A percentile compares a stretch with the other conserved stretches of the same genome.
phyloP scores from a whole-genome alignment of 1,140 invertebrate genomes.

The Oncopeltus fasciatus region DNA sequence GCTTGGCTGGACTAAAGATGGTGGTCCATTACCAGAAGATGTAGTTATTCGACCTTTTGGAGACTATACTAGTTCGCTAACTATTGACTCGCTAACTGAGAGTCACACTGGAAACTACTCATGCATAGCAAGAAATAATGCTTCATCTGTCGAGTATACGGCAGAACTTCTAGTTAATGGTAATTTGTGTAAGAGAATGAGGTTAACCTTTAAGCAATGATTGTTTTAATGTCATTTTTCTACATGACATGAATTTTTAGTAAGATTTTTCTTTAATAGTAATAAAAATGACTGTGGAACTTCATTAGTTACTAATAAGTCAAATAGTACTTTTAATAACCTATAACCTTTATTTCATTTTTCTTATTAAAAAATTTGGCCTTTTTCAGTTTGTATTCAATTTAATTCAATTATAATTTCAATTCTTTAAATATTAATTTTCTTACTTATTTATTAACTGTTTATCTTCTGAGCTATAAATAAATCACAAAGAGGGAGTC shows the following conservation, averaged over 20 bases:
- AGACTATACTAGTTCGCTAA: constrained; percentile 45
- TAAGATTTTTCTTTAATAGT: neutral
- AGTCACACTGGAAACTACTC: constrained; percentile 43
- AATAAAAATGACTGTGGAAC: too few species aligned
- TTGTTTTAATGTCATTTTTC: neutral
- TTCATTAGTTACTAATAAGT: too few species aligned
- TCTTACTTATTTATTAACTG: too few species aligned
- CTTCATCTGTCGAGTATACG: constrained; percentile 52
- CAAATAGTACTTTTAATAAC: too few species aligned
- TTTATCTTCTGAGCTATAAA: too few species aligned
- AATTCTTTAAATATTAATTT: too few species aligned
- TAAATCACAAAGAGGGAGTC: too few species aligned
- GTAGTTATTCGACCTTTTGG: constrained; percentile 45
- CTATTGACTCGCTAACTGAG: constrained; percentile 50
- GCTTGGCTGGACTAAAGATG: constrained; percentile 58
- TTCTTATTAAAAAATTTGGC: too few species aligned
- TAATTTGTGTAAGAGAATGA: constrained; percentile 26
- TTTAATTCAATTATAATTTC: too few species aligned
- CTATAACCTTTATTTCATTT: too few species aligned
- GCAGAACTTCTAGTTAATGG: constrained; percentile 46
- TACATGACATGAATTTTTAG: neutral
- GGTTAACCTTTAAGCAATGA: neutral
- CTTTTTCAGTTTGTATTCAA: too few species aligned
- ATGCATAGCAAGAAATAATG: constrained; percentile 32
- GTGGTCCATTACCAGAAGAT: constrained; percentile 30